These are phyloP conservation scores for Pardalotus punctatus DNA, from an alignment of 2,113 vertebrate species.

Conservation along the genomic window DNA sequence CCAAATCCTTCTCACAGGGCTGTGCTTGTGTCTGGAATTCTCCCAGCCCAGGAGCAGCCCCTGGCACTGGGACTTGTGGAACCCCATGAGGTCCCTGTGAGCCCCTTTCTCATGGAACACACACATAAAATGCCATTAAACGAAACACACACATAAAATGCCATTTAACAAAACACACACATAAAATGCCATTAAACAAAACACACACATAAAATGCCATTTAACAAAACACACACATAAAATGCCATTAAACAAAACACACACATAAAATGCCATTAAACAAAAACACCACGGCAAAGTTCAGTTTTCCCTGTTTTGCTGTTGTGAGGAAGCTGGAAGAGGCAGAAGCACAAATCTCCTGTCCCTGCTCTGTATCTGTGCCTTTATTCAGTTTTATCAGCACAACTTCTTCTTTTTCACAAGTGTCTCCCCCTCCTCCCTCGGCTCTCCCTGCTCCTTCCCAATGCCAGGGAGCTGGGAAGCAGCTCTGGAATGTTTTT, in stretches of 20 bases:
- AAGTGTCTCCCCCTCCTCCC: background rate
- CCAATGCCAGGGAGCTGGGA: background rate
- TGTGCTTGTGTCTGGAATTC: accelerated
- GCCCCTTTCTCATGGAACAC: accelerated
- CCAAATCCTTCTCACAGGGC: no score
- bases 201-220: no score
- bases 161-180: background rate
- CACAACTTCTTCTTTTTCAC: background rate
- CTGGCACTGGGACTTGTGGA: background rate
- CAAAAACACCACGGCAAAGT: background rate
- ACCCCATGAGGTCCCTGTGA: background rate
- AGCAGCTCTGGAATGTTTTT: background rate
- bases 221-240: no score
- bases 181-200: background rate
- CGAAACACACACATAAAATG: background rate
- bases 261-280: background rate
- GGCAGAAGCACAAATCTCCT: background rate
- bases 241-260: no score
- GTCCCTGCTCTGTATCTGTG: background rate
- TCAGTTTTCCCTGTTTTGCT: background rate
- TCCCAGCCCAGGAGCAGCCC: background rate
- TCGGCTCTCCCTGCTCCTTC: background rate
- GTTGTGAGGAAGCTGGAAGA: no score
- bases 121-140: background rate
- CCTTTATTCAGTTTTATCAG: background rate